phyloP scores from a whole-genome alignment of 2,888 invertebrate genomes.

The Troides oblongomaculatus region DNA sequence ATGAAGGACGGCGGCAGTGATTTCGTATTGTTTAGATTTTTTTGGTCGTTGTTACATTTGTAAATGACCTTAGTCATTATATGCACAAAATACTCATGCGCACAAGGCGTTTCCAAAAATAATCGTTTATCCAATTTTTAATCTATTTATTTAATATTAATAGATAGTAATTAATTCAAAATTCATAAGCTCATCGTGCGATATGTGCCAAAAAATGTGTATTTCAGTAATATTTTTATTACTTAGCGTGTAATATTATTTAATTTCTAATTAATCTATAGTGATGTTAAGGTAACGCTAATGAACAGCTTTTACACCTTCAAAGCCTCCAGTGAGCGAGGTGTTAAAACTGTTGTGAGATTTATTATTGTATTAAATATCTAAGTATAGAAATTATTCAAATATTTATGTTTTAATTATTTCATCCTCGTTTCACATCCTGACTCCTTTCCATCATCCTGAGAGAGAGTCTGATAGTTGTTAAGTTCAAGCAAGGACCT shows the following conservation, averaged over 20 bases:
- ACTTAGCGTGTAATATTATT: constrained; percentile 36
- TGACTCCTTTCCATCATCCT: neutral
- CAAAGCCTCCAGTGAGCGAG: constrained; percentile 58
- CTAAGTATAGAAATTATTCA: constrained; percentile 72
- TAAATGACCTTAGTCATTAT: constrained; percentile 20
- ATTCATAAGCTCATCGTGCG: constrained; percentile 28
- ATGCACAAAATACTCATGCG: constrained; percentile 29
- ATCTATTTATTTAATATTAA: constrained; percentile 21
- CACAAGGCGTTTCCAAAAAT: constrained; percentile 26
- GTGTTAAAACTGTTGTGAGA: constrained; percentile 73
- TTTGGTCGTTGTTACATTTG: constrained; percentile 24
- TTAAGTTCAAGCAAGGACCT: no score
- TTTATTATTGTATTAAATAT: constrained; percentile 72
- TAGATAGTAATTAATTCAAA: constrained; percentile 23
- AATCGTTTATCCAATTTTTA: constrained; percentile 20
- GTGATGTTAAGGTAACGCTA: constrained; percentile 49
- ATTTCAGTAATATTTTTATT: constrained; percentile 35
- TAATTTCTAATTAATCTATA: constrained; percentile 41
- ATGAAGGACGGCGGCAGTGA: constrained; percentile 45
- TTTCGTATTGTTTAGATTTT: constrained; percentile 30
- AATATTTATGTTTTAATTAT: constrained; percentile 36
- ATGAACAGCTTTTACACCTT: constrained; percentile 73
- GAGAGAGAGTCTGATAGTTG: no score
- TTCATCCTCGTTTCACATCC: constrained; percentile 1
- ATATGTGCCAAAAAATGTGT: constrained; percentile 49